A percentile compares a stretch with the other conserved stretches of the same genome.
These are phyloP conservation scores for Drosophila azteca DNA, from an alignment of 1,140 invertebrate genomes.

Conservation along the genomic window DNA sequence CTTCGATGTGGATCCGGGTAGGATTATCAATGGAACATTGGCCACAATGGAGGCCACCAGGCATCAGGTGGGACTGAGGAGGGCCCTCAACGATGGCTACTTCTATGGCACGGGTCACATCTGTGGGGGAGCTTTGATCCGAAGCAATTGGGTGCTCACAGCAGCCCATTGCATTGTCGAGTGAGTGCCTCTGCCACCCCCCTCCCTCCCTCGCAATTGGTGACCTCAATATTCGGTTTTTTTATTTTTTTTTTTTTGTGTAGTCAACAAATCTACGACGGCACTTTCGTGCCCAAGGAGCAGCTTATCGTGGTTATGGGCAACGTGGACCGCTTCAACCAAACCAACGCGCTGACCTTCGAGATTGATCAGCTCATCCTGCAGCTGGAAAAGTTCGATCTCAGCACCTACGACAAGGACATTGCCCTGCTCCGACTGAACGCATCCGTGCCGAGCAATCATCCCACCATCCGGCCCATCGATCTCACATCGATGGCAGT, in stretches of 20 bases:
- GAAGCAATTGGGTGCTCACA: slow-evolving; percentile 72
- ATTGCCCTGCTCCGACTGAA: slow-evolving; percentile 61
- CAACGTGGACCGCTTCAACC: slow-evolving; percentile 71
- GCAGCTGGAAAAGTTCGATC: slow-evolving; percentile 45
- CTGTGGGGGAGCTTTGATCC: slow-evolving; percentile 83
- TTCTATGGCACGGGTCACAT: slow-evolving; percentile 76
- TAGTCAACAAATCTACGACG: slow-evolving; percentile 56
- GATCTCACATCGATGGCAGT: slow-evolving; percentile 26
- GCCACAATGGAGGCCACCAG: slow-evolving; percentile 59
- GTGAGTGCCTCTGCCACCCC: slow-evolving; percentile 44
- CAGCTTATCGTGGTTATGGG: slow-evolving; percentile 74
- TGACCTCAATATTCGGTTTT: too few species aligned
- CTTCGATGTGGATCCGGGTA: slow-evolving; percentile 54
- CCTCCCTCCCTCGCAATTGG: too few species aligned
- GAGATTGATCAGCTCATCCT: slow-evolving; percentile 46
- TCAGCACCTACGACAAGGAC: slow-evolving; percentile 61
- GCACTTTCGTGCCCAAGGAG: slow-evolving; percentile 55
- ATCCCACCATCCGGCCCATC: slow-evolving; percentile 69
- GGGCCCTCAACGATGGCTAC: slow-evolving; percentile 68
- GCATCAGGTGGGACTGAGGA: slow-evolving; percentile 78
- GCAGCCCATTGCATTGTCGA: slow-evolving; percentile 85
- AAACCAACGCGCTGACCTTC: slow-evolving; percentile 58
- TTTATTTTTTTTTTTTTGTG: too few species aligned
- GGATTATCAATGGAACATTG: slow-evolving; percentile 75
- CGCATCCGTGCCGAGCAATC: slow-evolving; percentile 55